Evolutionary conservation across 2,888 invertebrate genomes (phyloP).

Genomic region (Pseudanteris insignis): DNA sequence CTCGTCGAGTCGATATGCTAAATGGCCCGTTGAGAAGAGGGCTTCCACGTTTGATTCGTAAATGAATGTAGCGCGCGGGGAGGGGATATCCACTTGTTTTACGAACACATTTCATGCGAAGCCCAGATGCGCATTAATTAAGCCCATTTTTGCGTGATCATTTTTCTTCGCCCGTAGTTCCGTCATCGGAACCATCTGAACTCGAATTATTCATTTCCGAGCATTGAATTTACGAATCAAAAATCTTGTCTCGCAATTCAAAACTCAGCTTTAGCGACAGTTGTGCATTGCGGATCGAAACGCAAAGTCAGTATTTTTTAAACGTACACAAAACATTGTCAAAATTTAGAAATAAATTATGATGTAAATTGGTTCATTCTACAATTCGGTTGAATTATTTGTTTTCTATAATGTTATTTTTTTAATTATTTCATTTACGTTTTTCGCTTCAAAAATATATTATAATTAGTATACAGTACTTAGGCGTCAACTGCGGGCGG

Average conservation of each 20-base stretch:
- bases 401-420: too few relatives aligned
- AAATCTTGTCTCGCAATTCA: slow-evolving; percentile 50
- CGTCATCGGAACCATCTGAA: slow-evolving; percentile 6
- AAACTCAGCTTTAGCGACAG: slow-evolving; percentile 29
- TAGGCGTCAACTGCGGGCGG: slow-evolving; percentile 20
- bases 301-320: too few relatives aligned
- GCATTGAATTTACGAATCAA: slow-evolving; percentile 52
- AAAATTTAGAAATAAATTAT: too few relatives aligned
- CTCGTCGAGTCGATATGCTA: slow-evolving; percentile 60
- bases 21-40: slow-evolving; percentile 65
- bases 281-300: slow-evolving; percentile 23
- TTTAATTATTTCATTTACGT: too few relatives aligned
- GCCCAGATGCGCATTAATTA: slow-evolving; percentile 20
- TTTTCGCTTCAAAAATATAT: too few relatives aligned
- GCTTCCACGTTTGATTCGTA: slow-evolving; percentile 59
- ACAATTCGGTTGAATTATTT: too few relatives aligned
- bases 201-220: slow-evolving; percentile 17
- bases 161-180: slow-evolving; percentile 20
- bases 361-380: too few relatives aligned
- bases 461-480: too few relatives aligned
- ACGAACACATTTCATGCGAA: slow-evolving; percentile 18
- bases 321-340: too few relatives aligned
- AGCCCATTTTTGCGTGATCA: slow-evolving; percentile 21
- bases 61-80: slow-evolving; percentile 48
- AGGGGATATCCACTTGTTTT: slow-evolving; percentile 6